These are phyloP conservation scores for Raja brachyura DNA, from an alignment of 2,113 vertebrate species.

Conservation along the genomic window DNA sequence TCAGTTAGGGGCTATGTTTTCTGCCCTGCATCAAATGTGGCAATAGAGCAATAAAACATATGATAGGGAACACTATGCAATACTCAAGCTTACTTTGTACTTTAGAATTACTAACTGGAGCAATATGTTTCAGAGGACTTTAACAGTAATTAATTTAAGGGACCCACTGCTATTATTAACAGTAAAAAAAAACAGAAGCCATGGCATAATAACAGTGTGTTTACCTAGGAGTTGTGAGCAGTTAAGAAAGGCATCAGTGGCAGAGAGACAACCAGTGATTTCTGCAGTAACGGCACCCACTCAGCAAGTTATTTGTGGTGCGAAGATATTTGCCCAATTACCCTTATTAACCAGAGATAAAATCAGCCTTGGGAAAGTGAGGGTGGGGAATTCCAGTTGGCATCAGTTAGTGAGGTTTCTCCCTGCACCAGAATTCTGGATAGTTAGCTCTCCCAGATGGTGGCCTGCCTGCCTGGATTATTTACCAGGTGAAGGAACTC, in stretches of 20 bases:
- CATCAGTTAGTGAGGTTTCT: constrained; percentile 82
- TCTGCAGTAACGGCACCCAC: constrained; percentile 53
- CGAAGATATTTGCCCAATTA: constrained; percentile 85
- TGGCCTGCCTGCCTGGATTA: constrained; percentile 59
- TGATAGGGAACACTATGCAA: not conserved
- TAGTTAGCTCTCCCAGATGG: constrained; percentile 60
- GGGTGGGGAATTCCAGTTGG: constrained; percentile 90
- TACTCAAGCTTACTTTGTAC: not conserved
- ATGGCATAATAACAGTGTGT: constrained; percentile 41
- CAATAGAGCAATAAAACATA: not conserved
- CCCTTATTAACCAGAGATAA: constrained; percentile 75
- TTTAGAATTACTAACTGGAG: not conserved
- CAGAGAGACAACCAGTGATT: constrained; percentile 59
- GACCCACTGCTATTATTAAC: not conserved
- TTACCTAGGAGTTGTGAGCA: constrained; percentile 60
- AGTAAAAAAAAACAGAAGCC: not conserved
- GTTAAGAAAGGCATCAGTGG: constrained; percentile 50
- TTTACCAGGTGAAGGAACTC: constrained; percentile 60
- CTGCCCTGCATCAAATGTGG: too few species aligned
- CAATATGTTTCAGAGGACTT: not conserved
- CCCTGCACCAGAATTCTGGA: constrained; percentile 68
- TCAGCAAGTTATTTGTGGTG: constrained; percentile 68
- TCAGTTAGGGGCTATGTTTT: not conserved
- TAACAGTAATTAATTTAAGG: not conserved
- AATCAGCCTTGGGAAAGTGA: constrained; percentile 77